Conservation (phyloP, 2,888 invertebrate genomes). For the Bellardia bayeri region DNA sequence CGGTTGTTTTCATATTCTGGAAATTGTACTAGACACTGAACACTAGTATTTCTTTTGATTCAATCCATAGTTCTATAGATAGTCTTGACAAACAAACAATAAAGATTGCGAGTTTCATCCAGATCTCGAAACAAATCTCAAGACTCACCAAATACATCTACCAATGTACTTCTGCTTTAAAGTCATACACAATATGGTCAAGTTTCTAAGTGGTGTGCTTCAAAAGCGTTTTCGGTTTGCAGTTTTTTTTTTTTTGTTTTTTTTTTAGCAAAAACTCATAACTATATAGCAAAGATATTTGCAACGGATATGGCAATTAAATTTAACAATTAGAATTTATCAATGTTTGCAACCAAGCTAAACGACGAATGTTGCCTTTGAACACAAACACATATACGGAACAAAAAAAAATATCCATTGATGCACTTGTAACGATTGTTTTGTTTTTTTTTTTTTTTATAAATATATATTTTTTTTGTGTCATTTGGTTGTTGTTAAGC, state of each 20-base stretch:
- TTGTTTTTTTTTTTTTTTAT: conserved; percentile 37
- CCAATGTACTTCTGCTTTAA: background rate
- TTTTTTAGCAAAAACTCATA: conserved; percentile 60
- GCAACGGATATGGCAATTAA: conserved; percentile 82
- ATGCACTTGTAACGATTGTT: conserved; percentile 67
- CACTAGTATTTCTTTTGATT: no score
- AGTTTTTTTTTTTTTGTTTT: conserved; percentile 28
- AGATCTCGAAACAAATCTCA: background rate
- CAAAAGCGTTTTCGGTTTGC: conserved; percentile 48
- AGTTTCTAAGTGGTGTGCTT: conserved; percentile 47
- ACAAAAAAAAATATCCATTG: conserved; percentile 41
- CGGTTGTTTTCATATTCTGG: no score
- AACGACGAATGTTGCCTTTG: conserved; percentile 50
- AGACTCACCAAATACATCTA: background rate
- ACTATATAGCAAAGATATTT: conserved; percentile 67
- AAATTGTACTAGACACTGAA: no score
- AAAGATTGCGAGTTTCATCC: no score
- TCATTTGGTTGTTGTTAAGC: conserved; percentile 35
- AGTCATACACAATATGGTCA: conserved; percentile 21
- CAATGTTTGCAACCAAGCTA: conserved; percentile 76
- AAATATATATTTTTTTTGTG: background rate
- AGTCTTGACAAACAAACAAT: no score
- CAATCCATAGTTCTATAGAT: no score
- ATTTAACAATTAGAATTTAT: conserved; percentile 83
- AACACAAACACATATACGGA: background rate